Evolutionary conservation across 2,888 invertebrate species (phyloP), one percentile per base, ranked within the genome.

Genomic region (Cryptus viduatorius): DNA sequence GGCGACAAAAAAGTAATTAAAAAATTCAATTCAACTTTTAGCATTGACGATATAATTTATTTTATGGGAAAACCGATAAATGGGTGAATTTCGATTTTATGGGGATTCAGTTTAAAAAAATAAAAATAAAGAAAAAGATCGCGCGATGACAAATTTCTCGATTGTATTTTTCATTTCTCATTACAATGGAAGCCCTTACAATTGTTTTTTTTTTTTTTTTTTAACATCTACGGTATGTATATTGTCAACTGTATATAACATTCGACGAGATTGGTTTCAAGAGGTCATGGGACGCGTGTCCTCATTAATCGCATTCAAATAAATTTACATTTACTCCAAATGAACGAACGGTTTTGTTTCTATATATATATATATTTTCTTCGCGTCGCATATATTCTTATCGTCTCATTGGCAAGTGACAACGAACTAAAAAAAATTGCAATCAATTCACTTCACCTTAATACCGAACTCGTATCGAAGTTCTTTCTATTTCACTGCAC

Each of bases 101-200:
- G 16, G 24, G 42, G 69, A 50, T 50, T 16, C 14, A 14, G 65
- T 1, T 56, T 19, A 14, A 24, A n/a, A 31, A 14, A 67, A 46
- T 19, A 19, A 10, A 16, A 19, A 46, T 73, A 46, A 12, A 31
- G 37, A 59, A 31, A 53, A 75, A 79, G 77, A 79, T 56, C 68
- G 80, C 48, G 65, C 37, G 53, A 42, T 67, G 79, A 89, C 89
- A 91, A 91, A 91, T 91, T 90, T 90, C 87, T 84, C 76, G 87
- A 88, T 87, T 90, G 84, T 90, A 90, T 89, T 86, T 87, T 87
- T 87, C 86, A 84, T 76, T 85, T 83, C 56, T 87, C 86, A 31
- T 87, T 87, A 86, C 89, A 90, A 90, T 89, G 91, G 91, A 91
- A 91, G 92, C 91, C 90, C 89, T 90, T 92, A 93, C 90, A 93